Evolutionary conservation across 2,113 vertebrate genomes (phyloP).

Genomic region (Tonatia bakeri): DNA sequence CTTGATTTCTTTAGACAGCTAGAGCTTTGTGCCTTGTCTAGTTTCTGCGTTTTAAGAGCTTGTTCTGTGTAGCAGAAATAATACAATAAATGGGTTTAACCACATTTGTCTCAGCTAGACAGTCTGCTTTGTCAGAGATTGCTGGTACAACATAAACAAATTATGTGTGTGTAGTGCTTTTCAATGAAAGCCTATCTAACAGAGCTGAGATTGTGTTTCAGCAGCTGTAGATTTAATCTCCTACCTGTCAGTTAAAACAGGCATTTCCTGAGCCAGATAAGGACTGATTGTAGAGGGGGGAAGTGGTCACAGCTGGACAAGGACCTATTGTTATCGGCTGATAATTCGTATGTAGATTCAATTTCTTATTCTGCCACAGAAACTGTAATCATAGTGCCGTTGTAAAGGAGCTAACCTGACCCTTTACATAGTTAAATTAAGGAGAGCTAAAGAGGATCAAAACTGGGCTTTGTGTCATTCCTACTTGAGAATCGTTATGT

Average conservation of each 20-base stretch:
- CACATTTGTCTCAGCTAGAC: conserved; percentile 89
- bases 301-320: conserved; percentile 87
- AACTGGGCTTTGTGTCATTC: conserved; percentile 53
- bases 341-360: conserved; percentile 77
- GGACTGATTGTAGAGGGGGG: conserved; percentile 79
- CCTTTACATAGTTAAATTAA: conserved; percentile 41
- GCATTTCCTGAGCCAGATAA: conserved; percentile 90
- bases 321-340: conserved; percentile 87
- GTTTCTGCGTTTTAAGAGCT: conserved; percentile 88
- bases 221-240: conserved; percentile 90
- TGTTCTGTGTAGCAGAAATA: conserved; percentile 88
- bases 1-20: conserved; percentile 90
- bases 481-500: conserved; percentile 37
- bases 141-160: conserved; percentile 85
- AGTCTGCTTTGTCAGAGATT: conserved; percentile 86
- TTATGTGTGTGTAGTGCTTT: conserved; percentile 86
- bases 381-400: conserved; percentile 70
- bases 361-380: conserved; percentile 64
- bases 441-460: conserved; percentile 56
- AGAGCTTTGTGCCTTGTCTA: conserved; percentile 88
- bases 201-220: conserved; percentile 85
- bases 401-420: conserved; percentile 61
- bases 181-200: conserved; percentile 85
- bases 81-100: conserved; percentile 89
- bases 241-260: conserved; percentile 90